Conservation (phyloP, 2,888 invertebrate species). For the Cataglyphis altisquamis region DNA sequence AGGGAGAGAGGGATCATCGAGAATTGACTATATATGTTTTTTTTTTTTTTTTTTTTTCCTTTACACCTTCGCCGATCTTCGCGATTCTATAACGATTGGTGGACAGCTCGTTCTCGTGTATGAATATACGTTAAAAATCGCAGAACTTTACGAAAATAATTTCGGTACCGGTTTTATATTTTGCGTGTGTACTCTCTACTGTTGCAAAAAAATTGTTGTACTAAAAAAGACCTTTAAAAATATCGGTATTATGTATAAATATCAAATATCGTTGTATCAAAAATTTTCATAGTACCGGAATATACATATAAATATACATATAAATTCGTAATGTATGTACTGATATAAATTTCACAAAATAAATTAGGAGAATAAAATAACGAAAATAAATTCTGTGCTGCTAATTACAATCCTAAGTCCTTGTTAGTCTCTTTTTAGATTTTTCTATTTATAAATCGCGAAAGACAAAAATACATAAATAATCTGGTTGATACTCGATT, state of each 20-base stretch:
- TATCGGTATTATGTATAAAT: neutral
- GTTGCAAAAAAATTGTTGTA: neutral
- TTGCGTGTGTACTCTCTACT: neutral
- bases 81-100: neutral
- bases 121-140: conserved; percentile 2
- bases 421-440: neutral
- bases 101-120: neutral
- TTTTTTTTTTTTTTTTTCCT: neutral
- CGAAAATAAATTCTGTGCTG: neutral
- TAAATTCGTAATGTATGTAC: neutral
- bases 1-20: conserved; percentile 17
- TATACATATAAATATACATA: neutral
- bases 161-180: neutral
- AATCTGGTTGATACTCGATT: neutral
- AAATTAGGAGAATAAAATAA: neutral
- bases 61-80: neutral
- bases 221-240: neutral
- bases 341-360: neutral
- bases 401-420: neutral
- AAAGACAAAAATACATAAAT: neutral
- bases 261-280: neutral
- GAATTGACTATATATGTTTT: conserved; percentile 12
- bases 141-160: neutral
- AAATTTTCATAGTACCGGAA: conserved; percentile 12
- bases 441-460: neutral